These are phyloP conservation scores for Frieseomelitta varia DNA, from an alignment of 1,140 invertebrate species.

Conservation along the genomic window DNA sequence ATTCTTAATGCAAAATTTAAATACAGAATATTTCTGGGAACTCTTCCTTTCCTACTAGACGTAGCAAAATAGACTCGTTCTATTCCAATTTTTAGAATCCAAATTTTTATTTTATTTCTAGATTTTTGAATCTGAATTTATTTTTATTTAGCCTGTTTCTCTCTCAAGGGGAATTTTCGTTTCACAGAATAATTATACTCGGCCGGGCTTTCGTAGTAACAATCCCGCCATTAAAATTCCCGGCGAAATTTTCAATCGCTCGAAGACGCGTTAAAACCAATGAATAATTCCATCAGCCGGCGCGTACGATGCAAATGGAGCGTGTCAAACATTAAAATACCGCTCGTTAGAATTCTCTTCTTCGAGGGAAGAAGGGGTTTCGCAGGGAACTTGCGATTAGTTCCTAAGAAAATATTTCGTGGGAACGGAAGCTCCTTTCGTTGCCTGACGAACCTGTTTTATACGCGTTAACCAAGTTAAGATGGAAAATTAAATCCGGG, in stretches of 20 bases:
- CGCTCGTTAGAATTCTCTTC: neutral
- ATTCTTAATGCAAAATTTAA: too few relatives aligned
- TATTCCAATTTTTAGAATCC: too few relatives aligned
- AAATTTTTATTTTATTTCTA: too few relatives aligned
- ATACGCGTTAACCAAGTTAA: neutral
- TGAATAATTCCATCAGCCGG: slow-evolving; percentile 27
- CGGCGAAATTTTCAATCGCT: slow-evolving; percentile 13
- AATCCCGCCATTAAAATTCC: neutral
- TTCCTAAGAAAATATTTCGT: slow-evolving; percentile 8
- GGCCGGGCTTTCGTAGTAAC: neutral
- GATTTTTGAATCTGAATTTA: too few relatives aligned
- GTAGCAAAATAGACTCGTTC: too few relatives aligned
- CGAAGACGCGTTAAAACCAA: neutral
- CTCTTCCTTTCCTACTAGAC: too few relatives aligned
- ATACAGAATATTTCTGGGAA: too few relatives aligned
- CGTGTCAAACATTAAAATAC: slow-evolving; percentile 32
- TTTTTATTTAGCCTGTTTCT: too few relatives aligned
- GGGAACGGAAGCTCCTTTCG: neutral
- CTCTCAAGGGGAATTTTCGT: neutral
- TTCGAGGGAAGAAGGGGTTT: neutral
- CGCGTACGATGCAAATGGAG: slow-evolving; percentile 24
- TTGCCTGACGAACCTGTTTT: neutral
- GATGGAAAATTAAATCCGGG: neutral
- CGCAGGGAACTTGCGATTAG: slow-evolving; percentile 1
- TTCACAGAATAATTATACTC: neutral